Conservation (phyloP, 2,113 vertebrate species). For the Callorhinus ursinus region DNA sequence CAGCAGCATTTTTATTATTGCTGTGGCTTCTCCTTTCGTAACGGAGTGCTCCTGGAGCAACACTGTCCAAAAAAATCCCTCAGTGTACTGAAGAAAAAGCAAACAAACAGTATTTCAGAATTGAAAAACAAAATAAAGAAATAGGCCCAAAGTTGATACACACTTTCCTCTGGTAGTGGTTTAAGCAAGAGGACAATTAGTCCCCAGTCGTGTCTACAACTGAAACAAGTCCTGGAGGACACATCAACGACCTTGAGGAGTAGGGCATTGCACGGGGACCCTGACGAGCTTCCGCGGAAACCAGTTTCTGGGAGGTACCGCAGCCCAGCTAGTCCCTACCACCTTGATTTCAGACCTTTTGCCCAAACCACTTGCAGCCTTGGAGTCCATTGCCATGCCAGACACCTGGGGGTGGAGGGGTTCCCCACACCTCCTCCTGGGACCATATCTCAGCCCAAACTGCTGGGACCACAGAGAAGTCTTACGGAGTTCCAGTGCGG, state of each 20-base stretch:
- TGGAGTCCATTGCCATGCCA: not conserved
- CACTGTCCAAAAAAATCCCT: not conserved
- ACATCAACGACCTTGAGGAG: not conserved
- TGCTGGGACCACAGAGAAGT: not conserved
- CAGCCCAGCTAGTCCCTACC: not conserved
- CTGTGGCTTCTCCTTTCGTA: not conserved
- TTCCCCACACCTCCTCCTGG: not conserved
- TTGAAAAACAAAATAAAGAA: conserved; percentile 69
- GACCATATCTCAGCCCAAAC: not conserved
- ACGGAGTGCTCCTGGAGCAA: not conserved
- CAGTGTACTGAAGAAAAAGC: not conserved
- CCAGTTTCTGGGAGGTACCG: not conserved
- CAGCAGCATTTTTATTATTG: not conserved
- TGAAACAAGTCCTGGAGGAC: conserved; percentile 8
- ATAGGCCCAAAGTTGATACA: conserved; percentile 38
- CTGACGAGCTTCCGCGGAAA: not conserved
- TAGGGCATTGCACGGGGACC: not conserved
- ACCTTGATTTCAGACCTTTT: not conserved
- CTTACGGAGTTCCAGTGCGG: not conserved
- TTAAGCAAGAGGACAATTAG: conserved; percentile 67
- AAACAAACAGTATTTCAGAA: conserved; percentile 44
- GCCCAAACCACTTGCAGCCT: fast-evolving
- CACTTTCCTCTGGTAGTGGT: conserved; percentile 57
- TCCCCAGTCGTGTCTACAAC: conserved; percentile 35
- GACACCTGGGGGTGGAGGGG: not conserved